Evolutionary conservation across 2,797 vertebrate species (phyloP).

Genomic region (Poecilia velifera): DNA sequence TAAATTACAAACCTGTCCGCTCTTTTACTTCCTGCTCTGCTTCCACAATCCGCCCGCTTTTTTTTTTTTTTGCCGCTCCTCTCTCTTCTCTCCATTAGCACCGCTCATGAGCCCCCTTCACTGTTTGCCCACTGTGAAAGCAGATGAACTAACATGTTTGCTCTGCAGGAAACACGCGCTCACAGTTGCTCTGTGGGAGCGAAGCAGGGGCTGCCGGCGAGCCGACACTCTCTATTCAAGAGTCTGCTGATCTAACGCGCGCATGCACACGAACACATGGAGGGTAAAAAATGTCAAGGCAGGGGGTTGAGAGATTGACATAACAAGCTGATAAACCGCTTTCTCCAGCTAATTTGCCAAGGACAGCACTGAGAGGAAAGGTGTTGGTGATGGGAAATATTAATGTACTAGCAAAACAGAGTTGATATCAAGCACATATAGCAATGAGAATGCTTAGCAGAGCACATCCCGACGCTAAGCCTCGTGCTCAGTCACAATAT

Average conservation of each 20-base stretch:
- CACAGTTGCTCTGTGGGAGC: slow-evolving; percentile 60
- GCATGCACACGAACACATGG: slow-evolving; percentile 31
- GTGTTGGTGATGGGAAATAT: slow-evolving; percentile 66
- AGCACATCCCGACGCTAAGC: slow-evolving; percentile 47
- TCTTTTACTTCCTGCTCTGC: slow-evolving; percentile 33
- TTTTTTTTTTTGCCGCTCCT: slow-evolving; percentile 13
- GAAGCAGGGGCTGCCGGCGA: slow-evolving; percentile 43
- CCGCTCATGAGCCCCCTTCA: slow-evolving; percentile 63
- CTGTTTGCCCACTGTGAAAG: slow-evolving; percentile 75
- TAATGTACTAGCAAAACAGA: slow-evolving; percentile 65
- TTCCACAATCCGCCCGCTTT: slow-evolving; percentile 37
- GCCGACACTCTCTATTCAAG: slow-evolving; percentile 49
- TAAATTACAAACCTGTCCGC: slow-evolving; percentile 36
- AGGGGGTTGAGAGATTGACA: slow-evolving; percentile 67
- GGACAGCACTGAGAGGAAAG: slow-evolving; percentile 69
- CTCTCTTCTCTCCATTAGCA: slow-evolving; percentile 63
- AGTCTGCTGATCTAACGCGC: slow-evolving; percentile 49
- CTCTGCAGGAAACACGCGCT: slow-evolving; percentile 65
- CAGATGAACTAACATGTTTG: slow-evolving; percentile 79
- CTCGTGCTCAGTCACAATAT: slow-evolving; percentile 60
- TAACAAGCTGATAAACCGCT: slow-evolving; percentile 71
- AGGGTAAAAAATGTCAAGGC: slow-evolving; percentile 50
- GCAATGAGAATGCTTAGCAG: slow-evolving; percentile 49
- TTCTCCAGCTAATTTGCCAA: slow-evolving; percentile 67
- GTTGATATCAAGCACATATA: slow-evolving; percentile 65